Evolutionary conservation across 2,113 vertebrate species (phyloP).

Genomic region (Syngnathus floridae): DNA sequence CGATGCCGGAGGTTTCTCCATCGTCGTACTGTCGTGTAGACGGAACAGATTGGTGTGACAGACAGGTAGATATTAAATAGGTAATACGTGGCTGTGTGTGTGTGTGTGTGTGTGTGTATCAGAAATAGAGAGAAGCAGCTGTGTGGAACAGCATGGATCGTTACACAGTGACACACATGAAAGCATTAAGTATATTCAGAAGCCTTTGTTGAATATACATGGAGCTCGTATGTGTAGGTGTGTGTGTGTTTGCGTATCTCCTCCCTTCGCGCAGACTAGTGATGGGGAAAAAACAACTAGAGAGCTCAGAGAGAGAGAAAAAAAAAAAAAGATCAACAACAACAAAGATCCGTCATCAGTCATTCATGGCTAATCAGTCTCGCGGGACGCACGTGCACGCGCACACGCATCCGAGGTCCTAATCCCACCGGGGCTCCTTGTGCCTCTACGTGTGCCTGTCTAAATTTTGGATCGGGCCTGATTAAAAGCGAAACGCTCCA

Average conservation of each 20-base stretch:
- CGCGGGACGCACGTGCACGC: conserved; percentile 49
- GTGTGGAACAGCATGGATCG: conserved; percentile 70
- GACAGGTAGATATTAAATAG: conserved; percentile 45
- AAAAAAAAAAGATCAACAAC: conserved; percentile 32
- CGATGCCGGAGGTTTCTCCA: conserved; percentile 30
- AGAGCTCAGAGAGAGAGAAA: neutral
- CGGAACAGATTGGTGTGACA: conserved; percentile 38
- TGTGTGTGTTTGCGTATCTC: conserved; percentile 28
- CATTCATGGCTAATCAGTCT: conserved; percentile 74
- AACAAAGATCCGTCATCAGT: conserved; percentile 72
- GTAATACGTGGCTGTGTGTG: conserved; percentile 34
- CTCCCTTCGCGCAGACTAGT: conserved; percentile 44
- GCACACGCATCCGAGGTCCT: conserved; percentile 48
- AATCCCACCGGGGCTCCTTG: conserved; percentile 64
- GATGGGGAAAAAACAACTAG: conserved; percentile 52
- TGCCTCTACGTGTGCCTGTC: conserved; percentile 62
- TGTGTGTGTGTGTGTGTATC: conserved; percentile 12
- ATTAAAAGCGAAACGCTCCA: conserved; percentile 55
- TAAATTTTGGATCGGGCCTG: conserved; percentile 64
- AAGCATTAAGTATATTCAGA: conserved; percentile 70
- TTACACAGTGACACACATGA: conserved; percentile 72
- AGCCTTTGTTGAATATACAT: conserved; percentile 70
- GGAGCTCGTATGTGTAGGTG: conserved; percentile 44
- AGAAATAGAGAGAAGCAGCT: conserved; percentile 57
- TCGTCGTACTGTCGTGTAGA: conserved; percentile 11